phyloP scores from a whole-genome alignment of 2,888 invertebrate species.

The Creontiades dilutus region DNA sequence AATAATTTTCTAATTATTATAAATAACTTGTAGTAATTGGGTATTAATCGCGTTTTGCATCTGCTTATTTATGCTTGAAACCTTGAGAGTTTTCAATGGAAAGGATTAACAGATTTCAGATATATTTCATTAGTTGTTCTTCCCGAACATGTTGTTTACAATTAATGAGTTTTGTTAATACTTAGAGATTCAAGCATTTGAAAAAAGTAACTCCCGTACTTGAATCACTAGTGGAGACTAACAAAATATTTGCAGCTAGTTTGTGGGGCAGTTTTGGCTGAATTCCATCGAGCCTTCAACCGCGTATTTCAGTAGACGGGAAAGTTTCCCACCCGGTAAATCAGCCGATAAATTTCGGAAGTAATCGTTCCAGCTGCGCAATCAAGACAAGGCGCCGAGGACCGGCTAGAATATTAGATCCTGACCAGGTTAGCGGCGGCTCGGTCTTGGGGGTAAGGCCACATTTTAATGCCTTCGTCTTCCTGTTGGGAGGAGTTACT shows the following conservation, averaged over 20 bases:
- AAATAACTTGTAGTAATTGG: too few species aligned
- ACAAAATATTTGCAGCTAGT: background rate
- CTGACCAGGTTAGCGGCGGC: constrained; percentile 17
- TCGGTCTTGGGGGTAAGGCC: constrained; percentile 24
- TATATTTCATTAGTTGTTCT: too few species aligned
- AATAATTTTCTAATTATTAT: too few species aligned
- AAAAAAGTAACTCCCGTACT: too few species aligned
- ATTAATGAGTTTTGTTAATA: too few species aligned
- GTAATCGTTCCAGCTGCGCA: constrained; percentile 1
- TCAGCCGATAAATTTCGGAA: background rate
- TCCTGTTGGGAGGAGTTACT: constrained; percentile 63
- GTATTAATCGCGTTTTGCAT: too few species aligned
- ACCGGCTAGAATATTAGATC: constrained; percentile 15
- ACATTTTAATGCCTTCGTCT: constrained; percentile 53
- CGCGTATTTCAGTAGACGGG: constrained; percentile 18
- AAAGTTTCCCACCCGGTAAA: background rate
- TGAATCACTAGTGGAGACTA: too few species aligned
- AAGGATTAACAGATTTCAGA: too few species aligned
- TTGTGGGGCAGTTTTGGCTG: constrained; percentile 26
- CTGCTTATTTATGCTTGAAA: too few species aligned
- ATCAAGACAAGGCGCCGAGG: background rate
- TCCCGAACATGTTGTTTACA: too few species aligned
- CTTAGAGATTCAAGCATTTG: too few species aligned
- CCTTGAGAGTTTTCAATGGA: too few species aligned
- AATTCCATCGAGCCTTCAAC: background rate